Base-by-base conservation (phyloP, 2,888 invertebrate genomes). In the Drosophila vallismaia region DNA sequence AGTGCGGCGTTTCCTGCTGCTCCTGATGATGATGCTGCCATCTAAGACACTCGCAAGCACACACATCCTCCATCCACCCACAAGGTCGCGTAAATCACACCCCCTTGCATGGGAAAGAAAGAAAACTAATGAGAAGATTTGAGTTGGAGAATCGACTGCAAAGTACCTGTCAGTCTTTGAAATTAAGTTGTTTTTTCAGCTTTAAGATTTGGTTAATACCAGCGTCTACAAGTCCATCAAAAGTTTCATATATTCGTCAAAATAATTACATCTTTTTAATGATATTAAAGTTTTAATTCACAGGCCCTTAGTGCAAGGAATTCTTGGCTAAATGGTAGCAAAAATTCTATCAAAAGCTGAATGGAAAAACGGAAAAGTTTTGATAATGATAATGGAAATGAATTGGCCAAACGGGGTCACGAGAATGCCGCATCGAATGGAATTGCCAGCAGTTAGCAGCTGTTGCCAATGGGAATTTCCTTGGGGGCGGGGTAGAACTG, bases 381-480 rank as follows among this genome's bases (percentile, higher is more conserved):
- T 88, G 77, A 88, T 79, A 85, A 87, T 88, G 85, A 85, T 88
- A 85, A 88, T 88, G 88, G 85, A 84, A 85, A 85, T 85, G 88
- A 85, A 85, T 88, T 71, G 87, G 76, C 69, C 28, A 70, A 62
- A 38, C 57, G 31, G 69, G 67, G 71, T 56, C 55, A 51, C 50
- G 60, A 51, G 58, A 70, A 64, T 66, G 73, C 68, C 63, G 49
- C 29, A 29, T 19, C 14, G 19, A 6, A 40, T 68, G 71, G 59
- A 75, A 68, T 75, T 71, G 62, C 70, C 52, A 63, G 58, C 76
- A 75, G 83, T 77, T 77, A 74, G 77, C 84, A 79, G 84, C 88
- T 79, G 86, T 71, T 82, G 62, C 71, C 40, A 56, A 44, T 26
- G 53, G 44, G 60, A 66, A 50, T 73, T 74, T 68, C 36, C 48